Evolutionary conservation across 1,140 invertebrate species (phyloP).

Genomic region (Plutomurus gul): DNA sequence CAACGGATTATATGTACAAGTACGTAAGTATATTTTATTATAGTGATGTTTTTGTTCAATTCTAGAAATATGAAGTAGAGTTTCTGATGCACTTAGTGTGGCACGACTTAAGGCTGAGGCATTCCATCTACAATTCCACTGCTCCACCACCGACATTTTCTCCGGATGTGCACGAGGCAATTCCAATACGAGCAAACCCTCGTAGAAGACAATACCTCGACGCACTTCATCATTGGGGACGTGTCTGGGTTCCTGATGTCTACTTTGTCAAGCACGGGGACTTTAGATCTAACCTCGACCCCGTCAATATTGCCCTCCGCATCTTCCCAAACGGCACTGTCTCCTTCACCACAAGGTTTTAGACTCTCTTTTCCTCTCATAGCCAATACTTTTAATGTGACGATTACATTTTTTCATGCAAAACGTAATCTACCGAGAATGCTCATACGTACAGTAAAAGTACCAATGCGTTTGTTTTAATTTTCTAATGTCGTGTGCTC

Average conservation of each 20-base stretch:
- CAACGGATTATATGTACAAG: no score
- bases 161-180: conserved; percentile 35
- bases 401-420: not conserved
- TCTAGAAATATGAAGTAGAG: conserved; percentile 92
- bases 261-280: conserved; percentile 95
- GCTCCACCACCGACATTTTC: conserved; percentile 12
- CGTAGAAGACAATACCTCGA: conserved; percentile 81
- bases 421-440: not conserved
- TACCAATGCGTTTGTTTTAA: no score
- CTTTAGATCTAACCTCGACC: conserved; percentile 88
- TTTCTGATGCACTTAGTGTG: conserved; percentile 88
- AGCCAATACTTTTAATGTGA: not conserved
- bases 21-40: not conserved
- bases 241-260: conserved; percentile 89
- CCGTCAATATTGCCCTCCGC: conserved; percentile 84
- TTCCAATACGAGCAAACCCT: conserved; percentile 45
- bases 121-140: conserved; percentile 66
- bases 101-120: conserved; percentile 82
- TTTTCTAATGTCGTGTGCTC: no score
- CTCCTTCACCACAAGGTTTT: conserved; percentile 76
- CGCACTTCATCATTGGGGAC: conserved; percentile 85
- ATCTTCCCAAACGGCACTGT: conserved; percentile 90
- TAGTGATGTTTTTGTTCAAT: conserved; percentile 6
- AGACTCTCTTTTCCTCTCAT: not conserved
- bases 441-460: no score